Conservation (phyloP, 2,113 vertebrate genomes). For the Oryzias melastigma region DNA sequence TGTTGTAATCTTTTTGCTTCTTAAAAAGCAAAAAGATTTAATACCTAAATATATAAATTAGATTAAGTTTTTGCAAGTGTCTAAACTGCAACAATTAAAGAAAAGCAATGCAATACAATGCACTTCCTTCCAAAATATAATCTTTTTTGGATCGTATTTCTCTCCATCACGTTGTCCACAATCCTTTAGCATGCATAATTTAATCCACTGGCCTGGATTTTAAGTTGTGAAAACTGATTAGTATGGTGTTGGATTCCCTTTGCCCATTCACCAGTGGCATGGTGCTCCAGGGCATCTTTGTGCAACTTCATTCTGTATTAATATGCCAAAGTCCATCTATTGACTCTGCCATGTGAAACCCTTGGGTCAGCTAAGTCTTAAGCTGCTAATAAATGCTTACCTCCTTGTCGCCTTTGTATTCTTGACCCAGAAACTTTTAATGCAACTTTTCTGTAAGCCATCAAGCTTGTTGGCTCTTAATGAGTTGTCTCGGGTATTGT, state of each 20-base stretch:
- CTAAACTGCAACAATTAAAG: no score
- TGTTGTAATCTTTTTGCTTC: no score
- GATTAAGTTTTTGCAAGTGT: no score
- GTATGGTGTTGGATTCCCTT: constrained; percentile 76
- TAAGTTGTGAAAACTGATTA: constrained; percentile 82
- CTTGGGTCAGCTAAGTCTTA: constrained; percentile 56
- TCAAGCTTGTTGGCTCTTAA: constrained; percentile 31
- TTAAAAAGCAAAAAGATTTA: no score
- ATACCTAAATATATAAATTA: no score
- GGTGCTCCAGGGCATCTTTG: constrained; percentile 69
- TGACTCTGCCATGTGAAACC: constrained; percentile 73
- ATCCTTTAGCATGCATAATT: constrained; percentile 80
- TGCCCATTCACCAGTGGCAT: constrained; percentile 69
- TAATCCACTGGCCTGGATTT: constrained; percentile 78
- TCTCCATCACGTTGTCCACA: constrained; percentile 57
- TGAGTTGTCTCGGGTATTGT: constrained; percentile 8
- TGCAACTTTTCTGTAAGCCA: constrained; percentile 59
- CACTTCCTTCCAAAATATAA: constrained; percentile 49
- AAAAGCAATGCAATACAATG: constrained; percentile 19
- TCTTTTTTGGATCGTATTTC: constrained; percentile 74
- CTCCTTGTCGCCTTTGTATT: constrained; percentile 52
- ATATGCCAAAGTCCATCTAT: constrained; percentile 72
- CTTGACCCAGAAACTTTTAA: constrained; percentile 48
- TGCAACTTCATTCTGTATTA: constrained; percentile 76
- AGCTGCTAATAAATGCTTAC: constrained; percentile 56